phyloP scores from a whole-genome alignment of 2,888 invertebrate species.

The Drosophila greeni region DNA sequence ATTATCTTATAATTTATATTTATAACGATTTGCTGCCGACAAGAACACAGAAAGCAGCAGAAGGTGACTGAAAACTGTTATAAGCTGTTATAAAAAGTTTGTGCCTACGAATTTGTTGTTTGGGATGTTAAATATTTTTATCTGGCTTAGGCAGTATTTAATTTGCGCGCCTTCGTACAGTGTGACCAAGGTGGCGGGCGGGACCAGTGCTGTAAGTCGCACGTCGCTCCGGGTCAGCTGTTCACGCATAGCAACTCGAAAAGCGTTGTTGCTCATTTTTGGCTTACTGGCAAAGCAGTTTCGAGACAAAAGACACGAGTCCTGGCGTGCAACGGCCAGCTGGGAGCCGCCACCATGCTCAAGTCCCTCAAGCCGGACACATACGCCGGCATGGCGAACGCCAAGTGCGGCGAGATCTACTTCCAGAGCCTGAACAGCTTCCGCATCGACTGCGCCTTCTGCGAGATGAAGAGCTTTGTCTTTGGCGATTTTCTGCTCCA shows the following conservation, averaged over 20 bases:
- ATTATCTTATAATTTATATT: too few species aligned
- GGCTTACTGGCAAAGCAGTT: conserved; percentile 1
- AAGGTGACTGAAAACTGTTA: too few species aligned
- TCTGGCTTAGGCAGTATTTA: too few species aligned
- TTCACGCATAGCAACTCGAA: conserved; percentile 19
- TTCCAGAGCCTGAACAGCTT: conserved; percentile 68
- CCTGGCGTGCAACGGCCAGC: conserved; percentile 28
- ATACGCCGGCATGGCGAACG: conserved; percentile 59
- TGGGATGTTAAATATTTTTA: too few species aligned
- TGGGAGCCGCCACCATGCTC: conserved; percentile 51
- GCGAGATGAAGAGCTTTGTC: conserved; percentile 70
- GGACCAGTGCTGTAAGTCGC: conserved; percentile 40
- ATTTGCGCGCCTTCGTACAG: too few species aligned
- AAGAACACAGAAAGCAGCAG: too few species aligned
- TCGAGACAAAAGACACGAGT: conserved; percentile 12
- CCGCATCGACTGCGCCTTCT: conserved; percentile 68
- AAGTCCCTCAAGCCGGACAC: conserved; percentile 57
- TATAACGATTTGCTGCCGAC: too few species aligned
- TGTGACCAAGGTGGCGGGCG: too few species aligned
- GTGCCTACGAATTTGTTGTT: too few species aligned
- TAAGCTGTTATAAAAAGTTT: too few species aligned
- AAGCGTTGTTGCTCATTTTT: conserved; percentile 41
- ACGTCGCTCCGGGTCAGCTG: conserved; percentile 46
- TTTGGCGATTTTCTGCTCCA: conserved; percentile 69
- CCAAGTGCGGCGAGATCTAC: conserved; percentile 73